phyloP scores from a whole-genome alignment of 2,888 invertebrate genomes.

The Drepana falcataria region DNA sequence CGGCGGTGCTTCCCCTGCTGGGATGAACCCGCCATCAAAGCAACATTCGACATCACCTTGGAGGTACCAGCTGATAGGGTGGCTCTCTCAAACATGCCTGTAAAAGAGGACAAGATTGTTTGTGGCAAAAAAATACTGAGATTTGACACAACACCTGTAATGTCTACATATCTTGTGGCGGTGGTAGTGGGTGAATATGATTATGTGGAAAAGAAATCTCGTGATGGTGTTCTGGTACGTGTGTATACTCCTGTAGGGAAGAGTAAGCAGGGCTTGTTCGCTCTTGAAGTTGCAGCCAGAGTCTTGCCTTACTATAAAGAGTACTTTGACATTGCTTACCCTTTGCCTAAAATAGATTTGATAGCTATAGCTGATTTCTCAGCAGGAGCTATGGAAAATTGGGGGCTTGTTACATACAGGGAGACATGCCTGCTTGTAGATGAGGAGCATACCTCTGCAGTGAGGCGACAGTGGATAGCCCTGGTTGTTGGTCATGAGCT shows the following conservation, averaged over 20 bases:
- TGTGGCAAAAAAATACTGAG: slow-evolving; percentile 79
- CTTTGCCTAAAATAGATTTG: slow-evolving; percentile 96
- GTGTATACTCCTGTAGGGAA: slow-evolving; percentile 94
- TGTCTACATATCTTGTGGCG: slow-evolving; percentile 97
- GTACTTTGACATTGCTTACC: slow-evolving; percentile 96
- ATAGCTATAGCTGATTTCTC: slow-evolving; percentile 98
- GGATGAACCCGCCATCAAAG: slow-evolving; percentile 98
- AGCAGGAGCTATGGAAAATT: slow-evolving; percentile 98
- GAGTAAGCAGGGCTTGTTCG: slow-evolving; percentile 94
- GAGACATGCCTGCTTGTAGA: slow-evolving; percentile 95
- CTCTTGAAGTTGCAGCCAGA: slow-evolving; percentile 93
- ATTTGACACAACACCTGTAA: slow-evolving; percentile 92
- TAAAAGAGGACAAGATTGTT: slow-evolving; percentile 64
- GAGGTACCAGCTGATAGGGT: slow-evolving; percentile 89
- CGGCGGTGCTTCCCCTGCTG: slow-evolving; percentile 97
- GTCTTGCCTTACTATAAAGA: slow-evolving; percentile 96
- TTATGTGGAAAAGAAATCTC: slow-evolving; percentile 90
- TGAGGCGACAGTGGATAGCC: slow-evolving; percentile 91
- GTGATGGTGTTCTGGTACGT: slow-evolving; percentile 88
- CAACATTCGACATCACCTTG: slow-evolving; percentile 94
- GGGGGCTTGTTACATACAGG: slow-evolving; percentile 96
- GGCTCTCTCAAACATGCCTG: slow-evolving; percentile 96
- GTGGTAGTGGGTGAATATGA: slow-evolving; percentile 97
- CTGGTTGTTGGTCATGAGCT: slow-evolving; percentile 94
- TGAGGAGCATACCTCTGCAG: slow-evolving; percentile 91